Percentiles rank a stretch among this genome's conserved stretches.
Conservation (phyloP, 2,797 vertebrate species). For the Echiichthys vipera region DNA sequence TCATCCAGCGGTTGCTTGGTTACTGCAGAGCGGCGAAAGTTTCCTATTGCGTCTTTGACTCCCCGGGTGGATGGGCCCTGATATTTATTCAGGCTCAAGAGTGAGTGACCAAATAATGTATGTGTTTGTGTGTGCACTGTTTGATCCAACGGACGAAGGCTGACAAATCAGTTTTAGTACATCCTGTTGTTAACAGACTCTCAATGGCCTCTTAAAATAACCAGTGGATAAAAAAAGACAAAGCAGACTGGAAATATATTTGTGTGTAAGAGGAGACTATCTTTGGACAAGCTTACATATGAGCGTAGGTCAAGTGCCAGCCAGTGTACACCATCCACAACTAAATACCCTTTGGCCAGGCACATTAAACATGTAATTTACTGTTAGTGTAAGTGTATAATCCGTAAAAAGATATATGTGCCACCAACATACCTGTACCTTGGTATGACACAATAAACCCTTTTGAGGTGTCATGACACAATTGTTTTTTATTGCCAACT, state of each 20-base stretch:
- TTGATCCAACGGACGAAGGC: slow-evolving; percentile 53
- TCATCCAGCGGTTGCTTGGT: slow-evolving; percentile 84
- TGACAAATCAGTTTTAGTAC: slow-evolving; percentile 67
- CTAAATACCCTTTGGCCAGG: background rate
- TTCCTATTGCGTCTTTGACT: slow-evolving; percentile 87
- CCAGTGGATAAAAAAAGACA: background rate
- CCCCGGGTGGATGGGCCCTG: slow-evolving; percentile 68
- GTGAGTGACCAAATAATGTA: slow-evolving; percentile 76
- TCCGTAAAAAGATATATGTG: background rate
- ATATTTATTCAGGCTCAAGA: slow-evolving; percentile 87
- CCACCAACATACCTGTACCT: background rate
- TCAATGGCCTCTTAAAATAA: slow-evolving; percentile 21
- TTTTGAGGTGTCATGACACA: too few species aligned
- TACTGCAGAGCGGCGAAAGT: slow-evolving; percentile 81
- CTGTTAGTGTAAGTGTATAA: background rate
- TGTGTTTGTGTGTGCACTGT: slow-evolving; percentile 55
- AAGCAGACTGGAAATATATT: slow-evolving; percentile 1
- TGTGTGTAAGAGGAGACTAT: background rate
- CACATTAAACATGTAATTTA: background rate
- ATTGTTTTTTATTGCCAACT: too few species aligned
- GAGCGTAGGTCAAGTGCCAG: background rate
- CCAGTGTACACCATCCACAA: background rate
- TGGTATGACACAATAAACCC: background rate
- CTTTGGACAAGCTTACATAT: background rate
- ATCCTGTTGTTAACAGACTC: slow-evolving; percentile 69